Conservation (phyloP, 2,113 vertebrate species). For the Pelecanoides urinatrix region DNA sequence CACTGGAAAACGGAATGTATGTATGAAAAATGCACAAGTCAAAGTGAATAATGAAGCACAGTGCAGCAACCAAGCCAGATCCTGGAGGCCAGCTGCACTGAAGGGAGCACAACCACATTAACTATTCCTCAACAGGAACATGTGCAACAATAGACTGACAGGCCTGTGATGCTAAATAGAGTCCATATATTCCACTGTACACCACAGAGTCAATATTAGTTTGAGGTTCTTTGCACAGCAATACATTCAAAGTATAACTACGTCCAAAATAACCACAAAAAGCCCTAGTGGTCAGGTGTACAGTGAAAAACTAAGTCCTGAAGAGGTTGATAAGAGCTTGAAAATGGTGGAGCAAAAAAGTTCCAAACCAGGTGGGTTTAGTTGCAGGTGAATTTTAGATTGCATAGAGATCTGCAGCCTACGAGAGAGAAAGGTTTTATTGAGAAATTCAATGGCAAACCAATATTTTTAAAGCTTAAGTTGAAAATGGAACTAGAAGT, state of each 20-base stretch:
- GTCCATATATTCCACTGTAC: not conserved
- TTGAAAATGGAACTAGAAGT: not conserved
- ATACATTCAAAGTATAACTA: not conserved
- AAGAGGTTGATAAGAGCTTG: not conserved
- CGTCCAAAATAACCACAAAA: not conserved
- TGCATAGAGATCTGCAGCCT: not conserved
- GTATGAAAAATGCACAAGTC: not conserved
- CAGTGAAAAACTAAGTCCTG: not conserved
- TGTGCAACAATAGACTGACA: not conserved
- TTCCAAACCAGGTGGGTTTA: not conserved
- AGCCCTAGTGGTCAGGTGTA: not conserved
- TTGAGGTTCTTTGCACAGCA: not conserved
- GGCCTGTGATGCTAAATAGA: not conserved
- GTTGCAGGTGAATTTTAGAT: not conserved
- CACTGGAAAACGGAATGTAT: not conserved
- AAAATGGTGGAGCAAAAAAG: not conserved
- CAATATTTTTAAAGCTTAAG: not conserved
- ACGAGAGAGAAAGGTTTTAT: not conserved
- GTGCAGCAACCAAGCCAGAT: not conserved
- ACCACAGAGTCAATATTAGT: fast-evolving
- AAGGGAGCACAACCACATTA: not conserved
- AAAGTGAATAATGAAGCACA: not conserved
- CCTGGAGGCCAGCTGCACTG: not conserved
- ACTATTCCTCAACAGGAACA: not conserved
- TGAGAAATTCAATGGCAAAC: not conserved